A percentile compares a stretch with the other conserved stretches of the same genome.
phyloP scores from a whole-genome alignment of 1,140 invertebrate genomes.

The Solen grandis region DNA sequence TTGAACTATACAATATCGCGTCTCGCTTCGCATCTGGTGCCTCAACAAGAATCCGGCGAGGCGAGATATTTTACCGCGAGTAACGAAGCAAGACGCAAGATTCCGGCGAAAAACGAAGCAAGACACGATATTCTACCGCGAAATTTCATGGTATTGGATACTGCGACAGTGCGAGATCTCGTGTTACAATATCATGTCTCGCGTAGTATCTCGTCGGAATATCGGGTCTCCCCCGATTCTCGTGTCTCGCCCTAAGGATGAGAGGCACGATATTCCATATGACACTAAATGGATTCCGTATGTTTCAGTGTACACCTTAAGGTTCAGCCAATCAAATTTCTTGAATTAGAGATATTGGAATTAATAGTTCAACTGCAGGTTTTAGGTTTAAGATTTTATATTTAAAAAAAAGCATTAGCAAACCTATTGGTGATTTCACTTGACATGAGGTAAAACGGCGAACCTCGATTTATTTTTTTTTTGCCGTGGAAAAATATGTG shows the following conservation, averaged over 20 bases:
- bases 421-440: constrained; percentile 24
- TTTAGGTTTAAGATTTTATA: constrained; percentile 27
- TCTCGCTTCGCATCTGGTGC: no score
- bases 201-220: no score
- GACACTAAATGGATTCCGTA: constrained; percentile 15
- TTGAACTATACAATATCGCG: no score
- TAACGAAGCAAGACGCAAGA: no score
- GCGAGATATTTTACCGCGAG: no score
- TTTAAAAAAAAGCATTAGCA: constrained; percentile 9
- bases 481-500: constrained; percentile 14
- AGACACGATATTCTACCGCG: no score
- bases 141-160: no score
- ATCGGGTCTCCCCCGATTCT: no score
- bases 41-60: no score
- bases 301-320: constrained; percentile 29
- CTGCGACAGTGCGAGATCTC: no score
- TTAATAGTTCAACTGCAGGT: constrained; percentile 23
- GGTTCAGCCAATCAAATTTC: constrained; percentile 25
- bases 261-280: constrained; percentile 32
- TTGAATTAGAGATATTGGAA: constrained; percentile 1
- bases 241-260: constrained; percentile 17
- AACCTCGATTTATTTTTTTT: constrained; percentile 3
- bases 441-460: constrained; percentile 29
- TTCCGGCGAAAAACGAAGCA: no score
- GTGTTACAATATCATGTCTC: no score